These are phyloP conservation scores for Zaprionus ghesquierei DNA, from an alignment of 1,140 invertebrate species.

Conservation along the genomic window DNA sequence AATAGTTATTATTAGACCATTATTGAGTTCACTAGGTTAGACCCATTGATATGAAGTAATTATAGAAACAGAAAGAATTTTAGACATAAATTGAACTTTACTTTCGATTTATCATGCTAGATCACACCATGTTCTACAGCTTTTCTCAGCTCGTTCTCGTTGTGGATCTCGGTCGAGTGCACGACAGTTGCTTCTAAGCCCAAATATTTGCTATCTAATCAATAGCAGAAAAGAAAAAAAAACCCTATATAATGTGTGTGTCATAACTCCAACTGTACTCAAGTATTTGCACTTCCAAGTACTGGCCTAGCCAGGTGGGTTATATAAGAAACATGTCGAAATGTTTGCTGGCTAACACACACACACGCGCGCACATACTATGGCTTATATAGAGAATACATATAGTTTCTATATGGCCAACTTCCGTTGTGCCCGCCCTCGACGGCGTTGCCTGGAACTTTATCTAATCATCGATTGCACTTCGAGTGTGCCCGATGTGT, in stretches of 20 bases:
- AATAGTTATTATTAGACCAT: background rate
- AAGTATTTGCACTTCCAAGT: conserved; percentile 2
- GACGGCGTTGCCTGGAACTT: background rate
- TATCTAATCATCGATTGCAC: conserved; percentile 35
- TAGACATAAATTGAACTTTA: background rate
- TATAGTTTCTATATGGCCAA: conserved; percentile 14
- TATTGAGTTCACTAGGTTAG: background rate
- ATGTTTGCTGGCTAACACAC: conserved; percentile 20
- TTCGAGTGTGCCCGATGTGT: conserved; percentile 2
- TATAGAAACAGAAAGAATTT: background rate
- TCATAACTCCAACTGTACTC: background rate
- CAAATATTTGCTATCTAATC: conserved; percentile 41
- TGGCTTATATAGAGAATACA: background rate
- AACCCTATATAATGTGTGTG: background rate
- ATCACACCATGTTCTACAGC: background rate
- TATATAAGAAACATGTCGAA: conserved; percentile 26
- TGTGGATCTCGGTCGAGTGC: background rate
- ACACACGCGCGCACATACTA: background rate
- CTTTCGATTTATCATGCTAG: background rate
- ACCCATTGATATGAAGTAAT: background rate
- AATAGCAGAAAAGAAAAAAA: background rate
- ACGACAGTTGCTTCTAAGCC: conserved; percentile 9
- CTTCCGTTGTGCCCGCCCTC: background rate
- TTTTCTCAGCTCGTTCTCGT: background rate
- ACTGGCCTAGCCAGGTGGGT: background rate